Evolutionary conservation across 2,797 vertebrate genomes (phyloP), one percentile per base, ranked within the genome.

Genomic region (Sphenopsis melanotis): DNA sequence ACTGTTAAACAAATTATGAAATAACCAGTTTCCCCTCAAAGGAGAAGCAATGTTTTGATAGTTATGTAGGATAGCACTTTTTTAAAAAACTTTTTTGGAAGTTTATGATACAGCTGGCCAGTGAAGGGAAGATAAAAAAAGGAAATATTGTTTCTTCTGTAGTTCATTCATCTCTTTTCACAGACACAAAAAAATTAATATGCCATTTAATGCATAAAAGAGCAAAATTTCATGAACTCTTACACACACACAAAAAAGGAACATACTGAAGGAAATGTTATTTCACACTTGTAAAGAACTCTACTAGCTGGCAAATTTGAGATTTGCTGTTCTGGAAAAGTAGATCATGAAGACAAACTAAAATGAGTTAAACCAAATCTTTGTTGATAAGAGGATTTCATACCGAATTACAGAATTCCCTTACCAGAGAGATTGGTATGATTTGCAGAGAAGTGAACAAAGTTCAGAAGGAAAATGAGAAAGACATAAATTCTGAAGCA

Each of bases 371-470:
- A 87, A 85, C 16, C 30, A 91, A 78, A 41, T 91, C 32, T 86
- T 27, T 90, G n/a, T 17, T 63, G 74, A 72, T 87, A 94, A 87
- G 18, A 91, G 29, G 59, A 93, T 86, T 94, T 93, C 84, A 78
- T n/a, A 81, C 29, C 47, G 59, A 89, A 91, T 89, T 72, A 93
- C 19, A 81, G 79, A 87, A 94, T 83, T 86, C 49, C 17, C 29
- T 89, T 72, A 78, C 19, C 39, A 72, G 39, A 72, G 42, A 87
- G 50, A 71, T 2, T 47, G 12, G 11, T 41, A 41, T 63, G n/a
- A 83, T 76, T 86, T 72, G 29, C 26, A 92, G 29, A 81, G 55
- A 87, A 59, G 6, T 14, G 23, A 85, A 71, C 6, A 24, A 92
- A 76, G 60, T 88, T 87, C 72, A 83, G 23, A 83, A 75, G 44